Evolutionary conservation across 2,888 invertebrate genomes (phyloP).

Genomic region (Nesidiocoris tenuis): DNA sequence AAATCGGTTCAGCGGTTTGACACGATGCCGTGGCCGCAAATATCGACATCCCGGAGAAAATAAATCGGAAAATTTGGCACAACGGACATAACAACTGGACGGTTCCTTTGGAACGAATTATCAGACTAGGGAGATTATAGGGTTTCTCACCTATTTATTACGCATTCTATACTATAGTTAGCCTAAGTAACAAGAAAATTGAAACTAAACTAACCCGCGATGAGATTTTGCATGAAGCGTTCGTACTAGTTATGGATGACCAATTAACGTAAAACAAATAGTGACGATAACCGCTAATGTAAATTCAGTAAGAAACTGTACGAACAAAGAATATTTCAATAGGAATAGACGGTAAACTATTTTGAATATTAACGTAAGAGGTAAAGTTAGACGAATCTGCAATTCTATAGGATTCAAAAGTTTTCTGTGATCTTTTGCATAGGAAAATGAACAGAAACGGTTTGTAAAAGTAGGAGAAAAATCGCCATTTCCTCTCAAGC

Average conservation of each 20-base stretch:
- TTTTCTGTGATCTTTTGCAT: slow-evolving; percentile 22
- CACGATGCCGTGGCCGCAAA: too few relatives aligned
- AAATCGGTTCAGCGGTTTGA: too few relatives aligned
- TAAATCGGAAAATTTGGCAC: too few relatives aligned
- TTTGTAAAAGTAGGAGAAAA: background rate
- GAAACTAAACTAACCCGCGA: background rate
- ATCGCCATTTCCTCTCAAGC: background rate
- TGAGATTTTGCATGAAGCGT: background rate
- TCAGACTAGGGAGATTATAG: too few relatives aligned
- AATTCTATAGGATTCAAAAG: slow-evolving; percentile 1
- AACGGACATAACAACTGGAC: too few relatives aligned
- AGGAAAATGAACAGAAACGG: background rate
- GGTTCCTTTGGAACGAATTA: too few relatives aligned
- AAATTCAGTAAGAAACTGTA: background rate
- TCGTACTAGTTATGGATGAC: background rate
- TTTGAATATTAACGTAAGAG: slow-evolving; percentile 9
- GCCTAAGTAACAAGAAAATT: background rate
- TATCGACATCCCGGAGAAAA: too few relatives aligned
- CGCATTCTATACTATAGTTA: too few relatives aligned
- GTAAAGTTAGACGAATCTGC: background rate
- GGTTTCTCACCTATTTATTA: background rate
- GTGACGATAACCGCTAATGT: background rate
- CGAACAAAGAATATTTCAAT: background rate
- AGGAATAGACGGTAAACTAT: slow-evolving; percentile 6
- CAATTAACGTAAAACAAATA: slow-evolving; percentile 5